A percentile compares a stretch with the other conserved stretches of the same genome.
phyloP scores from a whole-genome alignment of 2,888 invertebrate species.

The Nymphalis c-album region DNA sequence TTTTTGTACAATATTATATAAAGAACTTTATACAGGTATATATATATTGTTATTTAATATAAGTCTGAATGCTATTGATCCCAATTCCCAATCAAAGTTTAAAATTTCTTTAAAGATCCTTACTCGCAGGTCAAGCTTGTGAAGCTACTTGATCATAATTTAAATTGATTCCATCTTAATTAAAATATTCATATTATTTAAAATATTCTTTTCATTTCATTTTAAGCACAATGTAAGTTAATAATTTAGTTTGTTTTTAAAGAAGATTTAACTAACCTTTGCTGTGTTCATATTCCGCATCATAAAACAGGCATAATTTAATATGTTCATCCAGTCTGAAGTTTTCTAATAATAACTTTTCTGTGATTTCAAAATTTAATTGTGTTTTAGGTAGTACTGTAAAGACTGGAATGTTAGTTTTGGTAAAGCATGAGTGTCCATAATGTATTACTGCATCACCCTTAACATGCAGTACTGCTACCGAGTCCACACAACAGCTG shows the following conservation, averaged over 20 bases:
- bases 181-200: too few species aligned
- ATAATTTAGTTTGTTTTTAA: not conserved
- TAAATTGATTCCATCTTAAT: too few species aligned
- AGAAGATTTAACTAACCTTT: slow-evolving; percentile 65
- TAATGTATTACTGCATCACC: slow-evolving; percentile 95
- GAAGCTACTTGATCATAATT: too few species aligned
- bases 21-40: too few species aligned
- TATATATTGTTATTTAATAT: too few species aligned
- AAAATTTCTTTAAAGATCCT: too few species aligned
- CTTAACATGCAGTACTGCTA: slow-evolving; percentile 93
- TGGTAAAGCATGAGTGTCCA: slow-evolving; percentile 93
- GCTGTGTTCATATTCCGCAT: slow-evolving; percentile 84
- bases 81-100: too few species aligned
- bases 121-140: too few species aligned
- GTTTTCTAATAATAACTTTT: slow-evolving; percentile 45
- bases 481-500: slow-evolving; percentile 95
- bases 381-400: slow-evolving; percentile 85
- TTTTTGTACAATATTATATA: too few species aligned
- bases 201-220: too few species aligned
- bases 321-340: slow-evolving; percentile 54
- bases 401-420: slow-evolving; percentile 87
- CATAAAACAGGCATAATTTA: slow-evolving; percentile 83
- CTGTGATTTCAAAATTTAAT: slow-evolving; percentile 73
- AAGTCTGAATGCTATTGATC: too few species aligned
- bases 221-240: not conserved